A percentile compares a stretch with the other conserved stretches of the same genome.
Evolutionary conservation across 2,888 invertebrate genomes (phyloP).

Genomic region (Allolobophora icterica): DNA sequence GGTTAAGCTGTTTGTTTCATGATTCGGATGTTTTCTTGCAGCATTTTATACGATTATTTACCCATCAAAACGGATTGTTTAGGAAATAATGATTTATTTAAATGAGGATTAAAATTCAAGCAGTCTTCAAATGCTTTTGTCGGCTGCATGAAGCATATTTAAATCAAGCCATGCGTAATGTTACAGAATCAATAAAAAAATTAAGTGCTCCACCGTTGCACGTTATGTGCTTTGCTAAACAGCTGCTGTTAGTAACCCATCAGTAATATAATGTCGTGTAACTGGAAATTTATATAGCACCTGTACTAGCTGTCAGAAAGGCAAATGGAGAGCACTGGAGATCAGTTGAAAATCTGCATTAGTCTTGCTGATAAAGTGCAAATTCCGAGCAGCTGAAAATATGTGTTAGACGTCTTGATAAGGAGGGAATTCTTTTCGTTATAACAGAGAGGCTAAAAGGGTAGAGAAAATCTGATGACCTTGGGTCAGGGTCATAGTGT

Average conservation of each 20-base stretch:
- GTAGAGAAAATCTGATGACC: constrained; percentile 1
- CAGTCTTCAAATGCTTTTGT: background rate
- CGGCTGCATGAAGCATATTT: constrained; percentile 2
- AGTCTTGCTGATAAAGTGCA: background rate
- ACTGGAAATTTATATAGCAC: background rate
- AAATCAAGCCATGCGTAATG: constrained; percentile 4
- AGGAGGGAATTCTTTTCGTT: background rate
- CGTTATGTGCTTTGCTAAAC: constrained; percentile 11
- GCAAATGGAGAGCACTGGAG: background rate
- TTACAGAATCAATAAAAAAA: constrained; percentile 7
- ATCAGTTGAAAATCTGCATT: background rate
- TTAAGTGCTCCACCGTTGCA: background rate
- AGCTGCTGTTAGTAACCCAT: background rate
- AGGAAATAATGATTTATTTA: background rate
- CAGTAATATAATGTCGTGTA: background rate
- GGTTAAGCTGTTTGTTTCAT: background rate
- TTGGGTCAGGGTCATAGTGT: background rate
- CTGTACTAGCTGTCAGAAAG: background rate
- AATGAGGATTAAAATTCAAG: background rate
- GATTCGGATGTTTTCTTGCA: background rate
- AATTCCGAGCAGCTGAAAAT: background rate
- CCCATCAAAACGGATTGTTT: background rate
- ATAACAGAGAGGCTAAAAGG: background rate
- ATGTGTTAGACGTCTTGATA: background rate
- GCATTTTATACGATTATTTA: background rate